Conservation (phyloP, 2,888 invertebrate species). For the Netelia melanura region DNA sequence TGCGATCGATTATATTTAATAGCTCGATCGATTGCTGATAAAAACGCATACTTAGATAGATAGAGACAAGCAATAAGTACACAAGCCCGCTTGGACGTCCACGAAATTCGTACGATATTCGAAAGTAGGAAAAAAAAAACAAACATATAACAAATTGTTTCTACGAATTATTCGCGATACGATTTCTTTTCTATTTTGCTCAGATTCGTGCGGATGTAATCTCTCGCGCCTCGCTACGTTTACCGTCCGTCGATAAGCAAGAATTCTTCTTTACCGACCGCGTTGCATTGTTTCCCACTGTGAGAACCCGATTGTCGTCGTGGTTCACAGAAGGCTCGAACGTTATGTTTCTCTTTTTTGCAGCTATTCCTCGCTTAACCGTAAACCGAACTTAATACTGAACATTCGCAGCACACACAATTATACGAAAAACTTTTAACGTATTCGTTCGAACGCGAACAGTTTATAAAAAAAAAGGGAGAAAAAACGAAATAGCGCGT, state of each 20-base stretch:
- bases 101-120: background rate
- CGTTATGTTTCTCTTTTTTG: conserved; percentile 6
- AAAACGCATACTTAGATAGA: background rate
- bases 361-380: background rate
- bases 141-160: background rate
- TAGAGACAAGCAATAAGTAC: conserved; percentile 23
- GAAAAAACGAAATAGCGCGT: conserved; percentile 43
- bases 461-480: background rate
- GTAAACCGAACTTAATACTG: conserved; percentile 68
- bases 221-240: background rate
- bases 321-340: conserved; percentile 53
- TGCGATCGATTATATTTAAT: background rate
- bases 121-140: background rate
- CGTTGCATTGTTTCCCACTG: conserved; percentile 4
- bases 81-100: conserved; percentile 20
- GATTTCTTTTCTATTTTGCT: background rate
- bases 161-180: background rate
- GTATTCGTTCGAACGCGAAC: background rate
- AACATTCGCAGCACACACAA: conserved; percentile 52
- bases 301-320: conserved; percentile 38
- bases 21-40: background rate
- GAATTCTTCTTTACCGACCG: background rate
- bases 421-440: too few species aligned
- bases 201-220: too few species aligned
- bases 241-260: background rate